phyloP scores from a whole-genome alignment of 2,888 invertebrate genomes.

The Mamestra brassicae region DNA sequence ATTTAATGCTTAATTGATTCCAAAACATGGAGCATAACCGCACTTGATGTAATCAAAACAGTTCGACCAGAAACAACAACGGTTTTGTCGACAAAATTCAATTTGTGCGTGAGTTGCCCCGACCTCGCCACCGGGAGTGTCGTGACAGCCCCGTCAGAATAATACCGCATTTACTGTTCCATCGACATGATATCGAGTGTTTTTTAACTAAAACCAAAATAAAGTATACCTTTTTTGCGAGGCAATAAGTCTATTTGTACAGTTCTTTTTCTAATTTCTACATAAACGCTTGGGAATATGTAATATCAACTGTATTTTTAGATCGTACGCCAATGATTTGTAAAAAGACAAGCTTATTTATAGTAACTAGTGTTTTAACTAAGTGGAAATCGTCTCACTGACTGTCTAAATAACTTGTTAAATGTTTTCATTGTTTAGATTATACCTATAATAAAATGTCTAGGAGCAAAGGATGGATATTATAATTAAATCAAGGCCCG shows the following conservation, averaged over 20 bases:
- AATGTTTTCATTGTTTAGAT: constrained; percentile 66
- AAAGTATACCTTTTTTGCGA: constrained; percentile 48
- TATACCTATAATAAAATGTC: constrained; percentile 32
- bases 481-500: background rate
- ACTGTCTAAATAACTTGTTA: constrained; percentile 68
- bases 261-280: constrained; percentile 70
- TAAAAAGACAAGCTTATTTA: constrained; percentile 79
- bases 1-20: constrained; percentile 23
- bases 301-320: constrained; percentile 75
- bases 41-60: constrained; percentile 50
- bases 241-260: constrained; percentile 68
- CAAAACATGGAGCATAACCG: constrained; percentile 27
- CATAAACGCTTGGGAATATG: constrained; percentile 69
- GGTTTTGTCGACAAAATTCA: constrained; percentile 33
- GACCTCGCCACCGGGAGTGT: constrained; percentile 25
- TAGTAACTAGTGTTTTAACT: constrained; percentile 71
- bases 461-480: constrained; percentile 23
- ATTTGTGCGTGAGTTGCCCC: constrained; percentile 33
- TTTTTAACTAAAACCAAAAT: constrained; percentile 48
- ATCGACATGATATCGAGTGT: constrained; percentile 59
- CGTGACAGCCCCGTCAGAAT: constrained; percentile 29
- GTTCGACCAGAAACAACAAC: constrained; percentile 39
- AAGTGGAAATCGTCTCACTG: constrained; percentile 67
- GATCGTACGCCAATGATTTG: constrained; percentile 71
- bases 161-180: constrained; percentile 60